Evolutionary conservation across 1,140 invertebrate species (phyloP).

Genomic region (Potamilus streckersoni): DNA sequence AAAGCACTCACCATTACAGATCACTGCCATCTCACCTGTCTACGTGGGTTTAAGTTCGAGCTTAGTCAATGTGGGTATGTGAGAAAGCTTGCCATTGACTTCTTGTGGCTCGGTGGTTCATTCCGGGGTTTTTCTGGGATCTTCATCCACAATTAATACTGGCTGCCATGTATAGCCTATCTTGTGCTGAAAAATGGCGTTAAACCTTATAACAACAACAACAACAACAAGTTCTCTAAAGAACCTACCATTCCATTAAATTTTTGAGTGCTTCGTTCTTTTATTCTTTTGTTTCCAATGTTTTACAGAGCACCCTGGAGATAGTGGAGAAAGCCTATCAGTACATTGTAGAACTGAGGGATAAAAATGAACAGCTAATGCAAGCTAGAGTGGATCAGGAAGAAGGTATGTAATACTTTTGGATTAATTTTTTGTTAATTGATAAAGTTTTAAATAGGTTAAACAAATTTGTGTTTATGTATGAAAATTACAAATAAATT

Average conservation of each 20-base stretch:
- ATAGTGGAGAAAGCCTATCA: constrained; percentile 63
- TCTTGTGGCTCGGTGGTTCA: no score
- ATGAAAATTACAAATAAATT: background rate
- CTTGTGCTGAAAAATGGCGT: no score
- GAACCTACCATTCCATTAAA: background rate
- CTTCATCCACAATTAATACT: no score
- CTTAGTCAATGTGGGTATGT: no score
- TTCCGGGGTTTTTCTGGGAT: no score
- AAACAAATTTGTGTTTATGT: background rate
- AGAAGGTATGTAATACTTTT: background rate
- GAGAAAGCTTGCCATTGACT: no score
- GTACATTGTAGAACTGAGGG: constrained; percentile 61
- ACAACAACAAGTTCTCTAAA: background rate
- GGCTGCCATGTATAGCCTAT: no score
- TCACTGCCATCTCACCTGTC: no score
- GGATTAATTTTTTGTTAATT: background rate
- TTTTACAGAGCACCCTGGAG: constrained; percentile 62
- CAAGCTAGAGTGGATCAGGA: constrained; percentile 51
- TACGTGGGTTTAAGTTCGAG: no score
- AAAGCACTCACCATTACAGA: no score
- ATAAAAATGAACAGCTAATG: constrained; percentile 52
- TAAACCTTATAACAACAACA: no score
- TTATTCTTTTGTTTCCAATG: constrained; percentile 4
- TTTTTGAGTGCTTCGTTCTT: background rate
- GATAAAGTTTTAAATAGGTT: background rate